These are phyloP conservation scores for Montipora efflorescens DNA, from an alignment of 64 coral and sea anemone species.

Conservation along the genomic window DNA sequence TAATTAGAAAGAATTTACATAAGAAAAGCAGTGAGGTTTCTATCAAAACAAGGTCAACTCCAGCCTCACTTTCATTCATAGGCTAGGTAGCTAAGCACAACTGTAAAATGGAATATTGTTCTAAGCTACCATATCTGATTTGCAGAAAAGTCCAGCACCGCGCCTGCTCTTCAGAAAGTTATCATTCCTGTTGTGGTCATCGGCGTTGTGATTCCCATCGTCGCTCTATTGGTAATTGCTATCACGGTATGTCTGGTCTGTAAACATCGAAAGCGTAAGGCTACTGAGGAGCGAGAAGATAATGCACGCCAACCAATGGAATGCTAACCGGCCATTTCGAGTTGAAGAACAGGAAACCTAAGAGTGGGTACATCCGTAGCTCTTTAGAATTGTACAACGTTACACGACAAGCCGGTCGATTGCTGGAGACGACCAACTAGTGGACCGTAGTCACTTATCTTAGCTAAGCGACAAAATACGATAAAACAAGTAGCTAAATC, in stretches of 20 bases:
- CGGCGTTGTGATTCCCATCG: background rate
- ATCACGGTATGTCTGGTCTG: background rate
- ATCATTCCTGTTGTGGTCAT: background rate
- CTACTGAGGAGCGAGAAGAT: background rate
- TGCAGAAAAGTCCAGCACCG: background rate
- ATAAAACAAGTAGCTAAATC: too few species aligned
- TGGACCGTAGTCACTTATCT: too few species aligned
- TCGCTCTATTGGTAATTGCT: background rate
- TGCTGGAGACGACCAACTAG: background rate
- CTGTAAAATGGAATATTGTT: background rate
- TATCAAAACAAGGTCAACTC: too few species aligned
- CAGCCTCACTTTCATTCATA: too few species aligned
- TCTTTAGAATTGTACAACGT: background rate
- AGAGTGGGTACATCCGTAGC: background rate
- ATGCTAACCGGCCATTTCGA: background rate
- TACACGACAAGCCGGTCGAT: background rate
- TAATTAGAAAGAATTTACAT: too few species aligned
- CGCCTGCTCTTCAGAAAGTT: background rate
- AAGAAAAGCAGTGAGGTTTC: too few species aligned
- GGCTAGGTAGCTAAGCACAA: too few species aligned
- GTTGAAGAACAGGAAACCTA: background rate
- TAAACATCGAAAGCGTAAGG: slow-evolving; percentile 2
- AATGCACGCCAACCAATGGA: background rate
- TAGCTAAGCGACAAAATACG: too few species aligned
- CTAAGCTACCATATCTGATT: background rate